Conservation (phyloP, 1,140 invertebrate species). For the Cotesia glomerata region DNA sequence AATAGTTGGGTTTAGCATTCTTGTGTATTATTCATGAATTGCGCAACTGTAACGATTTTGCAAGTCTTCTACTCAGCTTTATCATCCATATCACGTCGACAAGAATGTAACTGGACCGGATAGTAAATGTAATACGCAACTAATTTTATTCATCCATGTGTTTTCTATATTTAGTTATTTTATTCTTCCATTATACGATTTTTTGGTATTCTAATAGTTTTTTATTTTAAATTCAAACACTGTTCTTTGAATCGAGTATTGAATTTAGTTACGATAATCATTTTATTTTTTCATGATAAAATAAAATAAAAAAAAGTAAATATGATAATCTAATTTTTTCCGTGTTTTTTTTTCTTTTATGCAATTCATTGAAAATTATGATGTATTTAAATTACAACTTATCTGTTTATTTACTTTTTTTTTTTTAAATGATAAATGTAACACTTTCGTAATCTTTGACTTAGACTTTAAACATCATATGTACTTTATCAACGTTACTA, state of each 20-base stretch:
- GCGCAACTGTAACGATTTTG: constrained; percentile 12
- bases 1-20: not conserved
- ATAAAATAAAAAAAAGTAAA: too few relatives aligned
- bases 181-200: not conserved
- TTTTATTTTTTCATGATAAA: too few relatives aligned
- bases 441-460: not conserved
- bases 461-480: constrained; percentile 5
- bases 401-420: too few relatives aligned
- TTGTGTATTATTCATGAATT: constrained; percentile 18
- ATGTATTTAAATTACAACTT: too few relatives aligned
- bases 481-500: too few relatives aligned
- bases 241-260: too few relatives aligned
- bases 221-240: not conserved
- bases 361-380: too few relatives aligned
- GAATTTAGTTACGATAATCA: too few relatives aligned
- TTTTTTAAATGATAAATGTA: too few relatives aligned
- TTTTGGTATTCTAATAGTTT: not conserved
- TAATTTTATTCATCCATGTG: constrained; percentile 24
- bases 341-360: too few relatives aligned
- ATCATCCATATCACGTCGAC: constrained; percentile 24
- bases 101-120: constrained; percentile 30
- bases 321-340: too few relatives aligned
- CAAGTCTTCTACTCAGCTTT: constrained; percentile 2
- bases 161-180: not conserved
- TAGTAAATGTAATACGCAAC: constrained; percentile 20